Evolutionary conservation across 1,140 invertebrate genomes (phyloP), one percentile per base, ranked within the genome.

Genomic region (Oryzaephilus surinamensis): DNA sequence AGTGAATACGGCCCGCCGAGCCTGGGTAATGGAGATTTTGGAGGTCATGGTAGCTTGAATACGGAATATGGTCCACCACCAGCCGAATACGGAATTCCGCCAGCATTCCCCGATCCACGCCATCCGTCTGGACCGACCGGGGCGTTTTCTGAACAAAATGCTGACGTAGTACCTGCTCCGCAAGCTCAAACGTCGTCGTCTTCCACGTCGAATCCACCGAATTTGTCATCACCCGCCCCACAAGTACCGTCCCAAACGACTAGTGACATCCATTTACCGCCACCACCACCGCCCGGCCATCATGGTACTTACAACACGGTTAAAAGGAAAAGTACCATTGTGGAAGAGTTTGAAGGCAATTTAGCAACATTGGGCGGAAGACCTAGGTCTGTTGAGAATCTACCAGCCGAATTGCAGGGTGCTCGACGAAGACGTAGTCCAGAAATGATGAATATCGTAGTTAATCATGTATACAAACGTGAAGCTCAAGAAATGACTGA

Each of bases 401-500:
- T 83, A 18, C 76, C 78, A 14, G 74, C 73, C 26, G 77, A 81
- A 51, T 64, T 84, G 38, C 72, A 79, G 12, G 81, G 81, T 16
- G 78, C 72, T 10, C 66, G 72, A 39, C 67, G 76, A 55, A 65
- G 74, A 49, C 67, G 78, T 55, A 61, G 69, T 44, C 28, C 46
- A n/a, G 47, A 67, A 46, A 70, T 66, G 5, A 71, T 79, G 45
- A 74, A 72, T 24, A 51, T 79, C 23, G 70, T 79, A 12, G 69
- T 77, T 2, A 72, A 73, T 19, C 73, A 83, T 49, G 81, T 88
- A 32, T 87, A 88, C 69, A 88, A 87, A 54, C 72, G 85, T 35
- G 83, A 84, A 44, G 77, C 86, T 30, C 85, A 90, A 65, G 85
- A 90, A 62, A 91, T 91, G 86, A 92, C 86, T 11, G 89, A 94